phyloP scores from a whole-genome alignment of 2,113 vertebrate species.

The Zeus faber region DNA sequence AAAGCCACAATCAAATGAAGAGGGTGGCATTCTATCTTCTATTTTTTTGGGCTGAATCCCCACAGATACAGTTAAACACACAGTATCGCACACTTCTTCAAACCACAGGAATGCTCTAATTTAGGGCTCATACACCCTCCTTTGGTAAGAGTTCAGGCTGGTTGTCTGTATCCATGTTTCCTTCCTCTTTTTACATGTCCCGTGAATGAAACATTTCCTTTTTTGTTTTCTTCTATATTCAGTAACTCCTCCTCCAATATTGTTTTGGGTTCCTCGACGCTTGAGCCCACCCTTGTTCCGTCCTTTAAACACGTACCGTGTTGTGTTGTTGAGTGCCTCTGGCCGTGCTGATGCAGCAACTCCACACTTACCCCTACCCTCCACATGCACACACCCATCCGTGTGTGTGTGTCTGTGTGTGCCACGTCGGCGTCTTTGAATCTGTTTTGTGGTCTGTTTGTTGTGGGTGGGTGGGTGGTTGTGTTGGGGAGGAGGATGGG shows the following conservation, averaged over 20 bases:
- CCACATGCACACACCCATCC: too few relatives aligned
- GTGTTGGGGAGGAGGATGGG: not conserved
- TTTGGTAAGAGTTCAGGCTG: constrained; percentile 12
- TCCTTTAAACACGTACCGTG: constrained; percentile 4
- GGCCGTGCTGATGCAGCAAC: too few relatives aligned
- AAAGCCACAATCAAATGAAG: constrained; percentile 20
- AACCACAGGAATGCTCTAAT: constrained; percentile 54
- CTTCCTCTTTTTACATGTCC: constrained; percentile 14
- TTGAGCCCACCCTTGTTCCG: constrained; percentile 14
- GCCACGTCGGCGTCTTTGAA: too few relatives aligned
- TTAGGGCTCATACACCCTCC: constrained; percentile 10
- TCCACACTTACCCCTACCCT: too few relatives aligned
- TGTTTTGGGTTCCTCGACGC: constrained; percentile 7
- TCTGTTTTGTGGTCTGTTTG: constrained; percentile 62
- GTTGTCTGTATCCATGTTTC: constrained; percentile 5
- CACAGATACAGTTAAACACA: constrained; percentile 25
- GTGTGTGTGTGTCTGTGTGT: constrained; percentile 37
- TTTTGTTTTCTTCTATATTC: not conserved
- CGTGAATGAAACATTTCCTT: constrained; percentile 4
- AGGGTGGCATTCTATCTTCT: constrained; percentile 2
- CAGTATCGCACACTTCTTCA: constrained; percentile 21
- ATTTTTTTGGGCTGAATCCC: constrained; percentile 14
- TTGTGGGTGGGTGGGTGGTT: constrained; percentile 17
- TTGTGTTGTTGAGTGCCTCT: constrained; percentile 4
- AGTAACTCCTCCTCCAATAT: constrained; percentile 2